Evolutionary conservation across 2,888 invertebrate genomes (phyloP), one percentile per base, ranked within the genome.

Genomic region (Venusia cambrica): DNA sequence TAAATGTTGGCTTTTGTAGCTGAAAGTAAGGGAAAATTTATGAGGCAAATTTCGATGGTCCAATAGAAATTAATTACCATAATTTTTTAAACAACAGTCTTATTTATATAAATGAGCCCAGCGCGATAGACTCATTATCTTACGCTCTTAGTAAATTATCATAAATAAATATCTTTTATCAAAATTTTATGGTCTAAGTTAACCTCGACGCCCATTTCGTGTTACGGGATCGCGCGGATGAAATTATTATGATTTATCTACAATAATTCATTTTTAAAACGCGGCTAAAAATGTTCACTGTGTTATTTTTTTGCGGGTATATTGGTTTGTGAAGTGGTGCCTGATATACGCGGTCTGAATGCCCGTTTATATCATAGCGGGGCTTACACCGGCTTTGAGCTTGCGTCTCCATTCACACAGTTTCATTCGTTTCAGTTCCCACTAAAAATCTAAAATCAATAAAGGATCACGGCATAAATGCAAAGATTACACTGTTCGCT

Each of bases 371-470:
- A 83, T 81, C 83, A 83, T 80, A 72, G 78, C 59, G 34, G 54
- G 64, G 85, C 85, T 87, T 84, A 85, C 79, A 65, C 31, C 73
- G 78, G 85, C 79, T 84, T 84, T 85, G 65, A 68, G 61, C 71
- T 70, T 81, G 72, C 79, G 76, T 83, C 81, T 83, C 84, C 79
- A 85, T 87, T 87, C 84, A 85, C 65, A 59, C 71, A 48, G 71
- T 73, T 84, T 81, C 83, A 87, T 85, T 85, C 85, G 83, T 80
- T 80, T 73, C 81, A 78, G 58, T 83, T 79, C 76, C 75, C 74
- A 76, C 83, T 84, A 85, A 85, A 85, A 87, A 87, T 85, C 85
- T 85, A 85, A 87, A 87, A 87, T 87, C 85, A 85, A 85, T 85
- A 85, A 84, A 83, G 85, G 85, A 85, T 87, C 84, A 83, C 69